A percentile compares a stretch with the other conserved stretches of the same genome.
Conservation (phyloP, 53 echinoderm and acorn worm genomes). For the Zoroaster sp. region DNA sequence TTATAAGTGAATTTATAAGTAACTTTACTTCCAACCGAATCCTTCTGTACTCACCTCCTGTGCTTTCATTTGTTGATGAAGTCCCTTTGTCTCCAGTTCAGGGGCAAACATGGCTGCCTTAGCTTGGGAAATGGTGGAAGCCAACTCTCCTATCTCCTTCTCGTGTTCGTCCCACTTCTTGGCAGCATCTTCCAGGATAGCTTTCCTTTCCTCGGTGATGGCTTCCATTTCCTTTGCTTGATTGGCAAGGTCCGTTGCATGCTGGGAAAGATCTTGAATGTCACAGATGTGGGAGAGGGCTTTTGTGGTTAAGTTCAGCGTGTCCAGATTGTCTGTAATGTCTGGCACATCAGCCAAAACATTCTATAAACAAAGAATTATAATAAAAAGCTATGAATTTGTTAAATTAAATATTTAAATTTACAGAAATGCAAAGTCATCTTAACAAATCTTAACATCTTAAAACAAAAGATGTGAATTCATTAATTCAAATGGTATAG, state of each 20-base stretch:
- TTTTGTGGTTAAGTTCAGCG: conserved; percentile 47
- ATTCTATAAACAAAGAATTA: conserved; percentile 13
- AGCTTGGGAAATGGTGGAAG: conserved; percentile 60
- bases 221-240: conserved; percentile 31
- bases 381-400: neutral
- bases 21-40: too few species aligned
- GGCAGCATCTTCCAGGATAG: conserved; percentile 52
- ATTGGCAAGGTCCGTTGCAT: conserved; percentile 34
- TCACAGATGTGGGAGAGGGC: conserved; percentile 70
- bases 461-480: too few species aligned
- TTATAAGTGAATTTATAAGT: too few species aligned
- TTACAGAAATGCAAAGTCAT: neutral
- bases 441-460: too few species aligned
- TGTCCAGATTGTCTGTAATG: conserved; percentile 54
- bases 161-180: conserved; percentile 75
- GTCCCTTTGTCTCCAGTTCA: conserved; percentile 77
- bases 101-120: conserved; percentile 84
- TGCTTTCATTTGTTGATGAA: conserved; percentile 75
- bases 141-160: conserved; percentile 60
- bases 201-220: conserved; percentile 57
- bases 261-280: conserved; percentile 54
- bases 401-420: neutral
- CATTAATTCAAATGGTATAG: too few species aligned
- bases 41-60: conserved; percentile 90
- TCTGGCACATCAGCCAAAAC: conserved; percentile 67